Conservation (phyloP, 2,113 vertebrate species). For the Brienomyrus longianalis region DNA sequence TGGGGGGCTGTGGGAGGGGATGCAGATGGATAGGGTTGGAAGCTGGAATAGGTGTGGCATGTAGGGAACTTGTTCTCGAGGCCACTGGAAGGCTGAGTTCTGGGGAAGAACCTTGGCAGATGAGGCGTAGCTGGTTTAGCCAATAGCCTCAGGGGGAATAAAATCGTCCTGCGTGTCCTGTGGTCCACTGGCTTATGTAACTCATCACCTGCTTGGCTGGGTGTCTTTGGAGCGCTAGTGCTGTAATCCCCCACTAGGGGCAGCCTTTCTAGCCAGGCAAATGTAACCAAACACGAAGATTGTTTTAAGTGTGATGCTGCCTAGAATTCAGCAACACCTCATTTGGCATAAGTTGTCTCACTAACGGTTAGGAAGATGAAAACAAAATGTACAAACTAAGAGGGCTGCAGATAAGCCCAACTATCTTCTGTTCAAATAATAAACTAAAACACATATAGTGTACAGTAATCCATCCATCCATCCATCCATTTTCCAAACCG, state of each 20-base stretch:
- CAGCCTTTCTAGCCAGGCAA: background rate
- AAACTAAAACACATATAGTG: background rate
- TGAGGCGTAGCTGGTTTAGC: slow-evolving; percentile 6
- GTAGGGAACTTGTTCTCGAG: background rate
- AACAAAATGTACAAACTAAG: background rate
- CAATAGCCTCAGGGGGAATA: slow-evolving; percentile 3
- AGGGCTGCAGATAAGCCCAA: background rate
- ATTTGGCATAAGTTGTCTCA: background rate
- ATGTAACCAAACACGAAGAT: background rate
- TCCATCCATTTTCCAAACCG: too few species aligned
- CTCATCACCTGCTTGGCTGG: background rate
- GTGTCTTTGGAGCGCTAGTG: background rate
- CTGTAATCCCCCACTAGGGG: background rate
- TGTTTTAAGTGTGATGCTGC: background rate
- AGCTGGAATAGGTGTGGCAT: slow-evolving; percentile 4
- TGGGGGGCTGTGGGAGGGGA: background rate
- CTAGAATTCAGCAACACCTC: background rate
- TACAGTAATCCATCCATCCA: background rate
- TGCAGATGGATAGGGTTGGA: slow-evolving; percentile 54
- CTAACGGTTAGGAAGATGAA: background rate
- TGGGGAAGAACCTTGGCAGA: background rate
- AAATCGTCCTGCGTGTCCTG: background rate
- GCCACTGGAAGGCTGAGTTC: background rate
- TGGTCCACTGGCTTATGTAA: background rate
- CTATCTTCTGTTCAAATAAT: background rate